Base-by-base conservation (phyloP, 2,888 invertebrate genomes). In the Stegophylla sp. region DNA sequence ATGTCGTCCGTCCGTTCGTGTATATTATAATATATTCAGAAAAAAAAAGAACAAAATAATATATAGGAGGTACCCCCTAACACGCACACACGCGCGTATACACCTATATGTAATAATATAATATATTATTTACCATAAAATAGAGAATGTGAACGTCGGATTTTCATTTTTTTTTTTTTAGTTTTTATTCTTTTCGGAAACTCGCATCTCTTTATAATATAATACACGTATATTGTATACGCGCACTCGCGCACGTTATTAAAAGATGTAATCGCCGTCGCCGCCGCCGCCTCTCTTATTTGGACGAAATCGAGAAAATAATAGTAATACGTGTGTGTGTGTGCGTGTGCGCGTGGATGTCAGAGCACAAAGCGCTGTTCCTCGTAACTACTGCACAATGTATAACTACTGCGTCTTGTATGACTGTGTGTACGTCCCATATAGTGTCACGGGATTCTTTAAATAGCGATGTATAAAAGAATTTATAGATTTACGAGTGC, bases 401-500 rank as follows among this genome's bases (percentile, higher is more conserved):
- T 10, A 15, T 17, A 23, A 23, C 9, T 23, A 53, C 28, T 69
- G n/a, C 20, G 20, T 13, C 1, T 9, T 10, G 28, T 10, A 26
- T 12, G n/a, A 69, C 66, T 66, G 66, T 1, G 48, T 13, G 7
- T 28, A n/a, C 34, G 23, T 20, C n/a, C 20, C 53, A n/a, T 26
- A 69, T 12, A 13, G 69, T 51, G 69, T 51, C 71, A 53, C 53
- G 20, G 20, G 51, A 71, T 71, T 71, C 53, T 71, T 71, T 71
- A 71, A 71, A 71, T 71, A 71, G 28, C 53, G 7, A 28, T 15
- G 51, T n/a, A 71, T 34, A 53, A 69, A 48, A 69, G 48, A 69
- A 48, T 51, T 28, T 34, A 20, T 20, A 20, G 51, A 71, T 71
- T 71, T 53, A 71, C 34, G 71, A 53, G 51, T 71, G 20, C 71